Evolutionary conservation across 2,797 vertebrate genomes (phyloP).

Genomic region (Jordanella pulchra): DNA sequence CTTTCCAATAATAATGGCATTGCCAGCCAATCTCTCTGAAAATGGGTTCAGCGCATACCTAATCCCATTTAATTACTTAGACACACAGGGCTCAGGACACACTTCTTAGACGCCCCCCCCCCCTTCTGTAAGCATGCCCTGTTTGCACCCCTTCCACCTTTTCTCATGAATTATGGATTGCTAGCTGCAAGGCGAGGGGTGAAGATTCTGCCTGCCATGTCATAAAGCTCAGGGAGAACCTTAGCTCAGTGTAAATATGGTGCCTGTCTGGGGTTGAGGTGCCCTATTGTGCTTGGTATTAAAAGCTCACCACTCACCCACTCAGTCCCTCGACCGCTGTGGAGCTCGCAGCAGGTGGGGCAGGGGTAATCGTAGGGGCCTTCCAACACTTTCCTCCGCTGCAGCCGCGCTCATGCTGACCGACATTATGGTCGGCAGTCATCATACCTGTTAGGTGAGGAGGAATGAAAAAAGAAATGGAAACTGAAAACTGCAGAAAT

Average conservation of each 20-base stretch:
- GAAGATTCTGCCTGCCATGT: conserved; percentile 78
- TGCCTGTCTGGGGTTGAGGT: conserved; percentile 74
- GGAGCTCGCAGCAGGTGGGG: conserved; percentile 60
- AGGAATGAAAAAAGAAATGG: conserved; percentile 69
- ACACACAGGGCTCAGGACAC: conserved; percentile 79
- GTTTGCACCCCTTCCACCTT: conserved; percentile 78
- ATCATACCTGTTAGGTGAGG: conserved; percentile 70
- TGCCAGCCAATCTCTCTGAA: conserved; percentile 80
- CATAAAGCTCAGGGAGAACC: conserved; percentile 74
- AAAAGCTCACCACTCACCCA: conserved; percentile 76
- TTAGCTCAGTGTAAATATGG: conserved; percentile 77
- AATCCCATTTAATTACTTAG: conserved; percentile 83
- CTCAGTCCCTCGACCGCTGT: conserved; percentile 64
- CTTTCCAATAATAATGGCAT: conserved; percentile 79
- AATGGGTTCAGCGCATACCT: conserved; percentile 81
- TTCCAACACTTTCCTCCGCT: conserved; percentile 68
- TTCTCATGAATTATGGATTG: conserved; percentile 81
- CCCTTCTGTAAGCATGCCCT: conserved; percentile 72
- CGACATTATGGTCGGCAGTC: conserved; percentile 70
- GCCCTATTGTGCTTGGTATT: conserved; percentile 79
- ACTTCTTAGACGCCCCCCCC: conserved; percentile 66
- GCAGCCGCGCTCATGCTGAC: conserved; percentile 65
- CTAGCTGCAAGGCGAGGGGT: conserved; percentile 75
- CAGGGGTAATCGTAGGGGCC: conserved; percentile 69
- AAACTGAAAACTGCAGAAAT: conserved; percentile 64